Evolutionary conservation across 2,888 invertebrate species (phyloP), one percentile per base, ranked within the genome.

Genomic region (Chloroclysta siterata): DNA sequence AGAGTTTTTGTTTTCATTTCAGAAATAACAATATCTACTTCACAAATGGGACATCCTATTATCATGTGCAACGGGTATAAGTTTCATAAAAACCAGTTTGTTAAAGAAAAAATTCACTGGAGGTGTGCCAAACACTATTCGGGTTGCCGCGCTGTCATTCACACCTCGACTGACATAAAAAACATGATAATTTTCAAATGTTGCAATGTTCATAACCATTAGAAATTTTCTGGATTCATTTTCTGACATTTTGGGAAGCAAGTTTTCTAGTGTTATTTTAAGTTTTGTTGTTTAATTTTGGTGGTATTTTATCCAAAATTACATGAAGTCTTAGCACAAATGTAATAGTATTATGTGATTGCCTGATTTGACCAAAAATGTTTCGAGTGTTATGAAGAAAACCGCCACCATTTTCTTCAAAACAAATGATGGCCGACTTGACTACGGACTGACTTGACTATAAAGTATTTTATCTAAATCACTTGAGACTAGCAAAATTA

Each of bases 21-120:
- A 50, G 50, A 50, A 14, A 14, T 50, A 29, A 33, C 5, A 8
- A 8, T 50, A 14, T n/a, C 53, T n/a, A 51, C 10, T 5, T 58
- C 60, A 13, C 0, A 10, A 8, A 44, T 33, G 13, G 60, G 60
- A 10, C 15, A 46, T 13, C 60, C 65, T 29, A 17, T 58, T 0
- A 44, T 65, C 11, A 1, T 54, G 7, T n/a, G 28, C 17, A 8
- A 50, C 11, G 66, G 64, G 8, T 61, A 61, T 13, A 53, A 8
- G 17, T 53, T 53, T 41, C 6, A 8, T 17, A 53, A 28, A 28
- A 28, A 41, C 4, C 17, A n/a, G 0, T 1, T n/a, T 8, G 0
- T 0, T 3, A 41, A 41, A 2, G 0, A 0, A 2, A 53, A 53
- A 5, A 22, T 13, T 0, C 22, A 53, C 17, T 53, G 53, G 53